Evolutionary conservation across 2,888 invertebrate species (phyloP).

Genomic region (Parelbella ahira): DNA sequence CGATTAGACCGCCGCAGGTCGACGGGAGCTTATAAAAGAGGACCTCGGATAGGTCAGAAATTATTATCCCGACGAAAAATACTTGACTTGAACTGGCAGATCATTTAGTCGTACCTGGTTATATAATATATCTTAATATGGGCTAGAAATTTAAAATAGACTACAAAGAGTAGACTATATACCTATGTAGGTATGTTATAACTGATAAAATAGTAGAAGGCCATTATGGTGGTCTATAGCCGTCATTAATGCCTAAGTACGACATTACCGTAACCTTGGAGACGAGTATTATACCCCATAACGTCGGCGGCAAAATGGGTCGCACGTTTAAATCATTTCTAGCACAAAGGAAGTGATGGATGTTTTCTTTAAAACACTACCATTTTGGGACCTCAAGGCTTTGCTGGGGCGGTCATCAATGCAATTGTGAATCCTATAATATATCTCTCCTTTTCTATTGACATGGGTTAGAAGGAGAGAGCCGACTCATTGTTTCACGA

Average conservation of each 20-base stretch:
- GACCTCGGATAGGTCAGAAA: too few species aligned
- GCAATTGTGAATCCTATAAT: constrained; percentile 32
- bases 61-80: too few species aligned
- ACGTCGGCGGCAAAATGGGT: constrained; percentile 26
- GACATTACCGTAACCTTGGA: constrained; percentile 15
- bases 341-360: constrained; percentile 36
- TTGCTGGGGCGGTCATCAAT: constrained; percentile 31
- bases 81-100: too few species aligned
- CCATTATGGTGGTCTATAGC: not conserved
- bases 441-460: constrained; percentile 8
- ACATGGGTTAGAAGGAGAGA: constrained; percentile 33
- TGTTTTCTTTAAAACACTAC: constrained; percentile 37
- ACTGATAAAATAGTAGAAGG: too few species aligned
- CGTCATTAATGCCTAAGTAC: not conserved
- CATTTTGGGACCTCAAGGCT: constrained; percentile 37
- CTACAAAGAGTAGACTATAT: too few species aligned
- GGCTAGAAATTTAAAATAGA: too few species aligned
- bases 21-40: too few species aligned
- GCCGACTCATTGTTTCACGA: constrained; percentile 42
- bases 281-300: not conserved
- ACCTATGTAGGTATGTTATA: too few species aligned
- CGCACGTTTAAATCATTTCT: constrained; percentile 24
- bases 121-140: too few species aligned
- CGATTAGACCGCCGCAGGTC: too few species aligned
- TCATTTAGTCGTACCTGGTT: too few species aligned